Percentiles rank a stretch among this genome's conserved stretches.
Evolutionary conservation across 2,888 invertebrate genomes (phyloP).

Genomic region (Lasioglossum zephyrum): DNA sequence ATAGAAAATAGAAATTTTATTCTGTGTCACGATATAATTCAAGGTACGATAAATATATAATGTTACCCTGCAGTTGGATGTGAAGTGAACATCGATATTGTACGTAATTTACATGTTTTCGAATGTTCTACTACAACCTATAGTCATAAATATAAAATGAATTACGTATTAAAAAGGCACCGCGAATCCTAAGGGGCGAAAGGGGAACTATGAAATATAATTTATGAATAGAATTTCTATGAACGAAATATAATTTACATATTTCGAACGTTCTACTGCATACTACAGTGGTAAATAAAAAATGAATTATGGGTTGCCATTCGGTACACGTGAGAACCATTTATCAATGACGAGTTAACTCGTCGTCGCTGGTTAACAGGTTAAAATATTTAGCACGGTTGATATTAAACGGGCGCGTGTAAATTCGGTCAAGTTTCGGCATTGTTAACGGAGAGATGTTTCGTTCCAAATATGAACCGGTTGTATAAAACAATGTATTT

Average conservation of each 20-base stretch:
- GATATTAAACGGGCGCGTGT: neutral
- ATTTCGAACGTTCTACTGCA: neutral
- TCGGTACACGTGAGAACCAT: neutral
- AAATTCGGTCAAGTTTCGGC: neutral
- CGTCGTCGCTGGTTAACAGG: neutral
- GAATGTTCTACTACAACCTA: neutral
- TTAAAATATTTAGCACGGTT: neutral
- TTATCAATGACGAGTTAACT: neutral
- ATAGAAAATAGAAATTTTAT: neutral
- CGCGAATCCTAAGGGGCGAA: too few relatives aligned
- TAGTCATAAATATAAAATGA: neutral
- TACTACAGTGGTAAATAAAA: neutral
- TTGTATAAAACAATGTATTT: neutral
- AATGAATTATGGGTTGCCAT: neutral
- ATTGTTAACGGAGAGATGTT: neutral
- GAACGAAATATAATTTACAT: too few relatives aligned
- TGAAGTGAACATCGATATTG: neutral
- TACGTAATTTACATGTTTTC: neutral
- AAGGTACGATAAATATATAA: neutral
- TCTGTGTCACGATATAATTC: neutral
- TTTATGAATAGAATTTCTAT: too few relatives aligned
- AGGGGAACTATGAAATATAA: too few relatives aligned
- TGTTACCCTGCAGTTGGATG: neutral
- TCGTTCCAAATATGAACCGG: neutral
- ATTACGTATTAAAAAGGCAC: too few relatives aligned